Conservation (phyloP, 2,888 invertebrate genomes). For the Eulithis testata region DNA sequence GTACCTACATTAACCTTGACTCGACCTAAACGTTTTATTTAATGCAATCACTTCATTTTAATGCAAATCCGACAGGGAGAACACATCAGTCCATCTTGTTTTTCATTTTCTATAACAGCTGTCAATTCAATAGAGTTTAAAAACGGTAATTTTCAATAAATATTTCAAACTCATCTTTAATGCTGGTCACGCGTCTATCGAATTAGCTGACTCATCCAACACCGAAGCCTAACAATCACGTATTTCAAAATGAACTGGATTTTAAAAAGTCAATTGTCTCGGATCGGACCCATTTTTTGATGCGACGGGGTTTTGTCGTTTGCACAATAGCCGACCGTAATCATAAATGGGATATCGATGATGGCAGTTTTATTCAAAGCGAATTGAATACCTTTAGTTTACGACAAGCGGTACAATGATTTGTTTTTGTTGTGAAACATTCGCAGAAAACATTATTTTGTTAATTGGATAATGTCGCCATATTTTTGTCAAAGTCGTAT, state of each 20-base stretch:
- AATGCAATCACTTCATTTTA: neutral
- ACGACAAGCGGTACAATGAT: neutral
- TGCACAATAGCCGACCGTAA: slow-evolving; percentile 37
- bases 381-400: slow-evolving; percentile 18
- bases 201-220: slow-evolving; percentile 37
- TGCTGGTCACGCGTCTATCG: slow-evolving; percentile 24
- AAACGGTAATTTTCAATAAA: slow-evolving; percentile 7
- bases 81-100: neutral
- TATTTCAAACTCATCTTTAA: slow-evolving; percentile 18
- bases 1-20: neutral
- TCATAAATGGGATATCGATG: slow-evolving; percentile 37
- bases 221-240: slow-evolving; percentile 23
- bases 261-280: slow-evolving; percentile 32
- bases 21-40: slow-evolving; percentile 1
- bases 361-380: slow-evolving; percentile 36
- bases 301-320: slow-evolving; percentile 28
- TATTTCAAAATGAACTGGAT: slow-evolving; percentile 27
- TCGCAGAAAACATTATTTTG: neutral
- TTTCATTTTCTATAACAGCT: neutral
- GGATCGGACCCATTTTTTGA: slow-evolving; percentile 27
- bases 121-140: slow-evolving; percentile 3
- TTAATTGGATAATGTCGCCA: too few relatives aligned
- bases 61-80: neutral
- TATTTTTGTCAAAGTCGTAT: too few relatives aligned
- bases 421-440: slow-evolving; percentile 7